Percentiles rank a stretch among this genome's conserved stretches.
These are phyloP conservation scores for Amblyjoppa fuscipennis DNA, from an alignment of 2,888 invertebrate genomes.

Conservation along the genomic window DNA sequence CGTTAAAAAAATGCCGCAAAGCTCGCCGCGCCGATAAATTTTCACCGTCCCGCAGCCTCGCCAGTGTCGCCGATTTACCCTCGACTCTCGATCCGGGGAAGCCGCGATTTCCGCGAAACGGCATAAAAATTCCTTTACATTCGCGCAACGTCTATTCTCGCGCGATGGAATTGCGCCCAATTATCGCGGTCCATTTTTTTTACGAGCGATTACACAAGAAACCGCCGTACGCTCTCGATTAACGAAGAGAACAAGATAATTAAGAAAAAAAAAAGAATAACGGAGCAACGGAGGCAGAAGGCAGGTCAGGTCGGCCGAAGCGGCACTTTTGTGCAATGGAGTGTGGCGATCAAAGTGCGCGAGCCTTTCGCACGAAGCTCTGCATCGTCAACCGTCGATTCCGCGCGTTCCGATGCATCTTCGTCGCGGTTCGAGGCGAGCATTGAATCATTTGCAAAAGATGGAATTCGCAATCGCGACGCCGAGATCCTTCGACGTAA, in stretches of 20 bases:
- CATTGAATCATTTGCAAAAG: conserved; percentile 27
- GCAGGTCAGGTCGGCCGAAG: conserved; percentile 52
- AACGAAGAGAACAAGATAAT: background rate
- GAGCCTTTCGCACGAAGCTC: conserved; percentile 11
- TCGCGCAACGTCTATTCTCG: conserved; percentile 11
- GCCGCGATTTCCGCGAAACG: conserved; percentile 8
- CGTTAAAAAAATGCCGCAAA: background rate
- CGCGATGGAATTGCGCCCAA: background rate
- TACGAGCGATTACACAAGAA: background rate
- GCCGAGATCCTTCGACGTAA: conserved; percentile 62
- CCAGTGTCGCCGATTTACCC: background rate
- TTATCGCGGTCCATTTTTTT: conserved; percentile 26
- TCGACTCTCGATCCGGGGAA: background rate
- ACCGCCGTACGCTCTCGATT: background rate
- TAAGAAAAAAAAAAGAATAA: background rate
- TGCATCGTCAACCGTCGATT: conserved; percentile 43
- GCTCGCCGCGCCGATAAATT: background rate
- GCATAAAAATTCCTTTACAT: conserved; percentile 20
- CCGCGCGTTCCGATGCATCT: conserved; percentile 6
- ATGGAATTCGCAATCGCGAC: conserved; percentile 50
- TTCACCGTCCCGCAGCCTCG: background rate
- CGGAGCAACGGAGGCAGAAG: background rate
- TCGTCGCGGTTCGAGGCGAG: conserved; percentile 41
- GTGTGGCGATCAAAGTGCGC: conserved; percentile 51
- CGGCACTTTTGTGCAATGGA: conserved; percentile 68